phyloP scores from a whole-genome alignment of 2,113 vertebrate genomes.

The Eurystomus gularis region DNA sequence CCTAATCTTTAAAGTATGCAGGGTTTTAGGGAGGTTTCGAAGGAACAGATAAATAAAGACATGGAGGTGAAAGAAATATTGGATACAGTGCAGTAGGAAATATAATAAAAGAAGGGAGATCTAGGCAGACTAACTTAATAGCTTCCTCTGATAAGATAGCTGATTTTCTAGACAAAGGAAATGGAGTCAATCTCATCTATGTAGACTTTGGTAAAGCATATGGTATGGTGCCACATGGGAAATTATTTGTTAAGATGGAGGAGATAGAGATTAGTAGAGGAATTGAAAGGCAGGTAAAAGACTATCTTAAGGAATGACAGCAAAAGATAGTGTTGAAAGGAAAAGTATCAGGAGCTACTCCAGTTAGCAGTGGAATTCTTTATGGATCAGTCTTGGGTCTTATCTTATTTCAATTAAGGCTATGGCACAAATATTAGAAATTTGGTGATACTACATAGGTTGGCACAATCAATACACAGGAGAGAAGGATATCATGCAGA shows the following conservation, averaged over 20 bases:
- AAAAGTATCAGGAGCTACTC: background rate
- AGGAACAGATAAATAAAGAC: background rate
- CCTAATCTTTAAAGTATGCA: background rate
- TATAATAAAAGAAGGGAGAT: background rate
- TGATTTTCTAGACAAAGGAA: conserved; percentile 64
- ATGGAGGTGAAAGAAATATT: background rate
- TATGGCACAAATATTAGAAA: conserved; percentile 17
- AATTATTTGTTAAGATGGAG: conserved; percentile 58
- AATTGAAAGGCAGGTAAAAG: conserved; percentile 55
- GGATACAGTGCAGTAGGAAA: background rate
- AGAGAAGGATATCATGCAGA: conserved; percentile 17
- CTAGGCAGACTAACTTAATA: conserved; percentile 29
- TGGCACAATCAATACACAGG: background rate
- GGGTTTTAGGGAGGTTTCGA: background rate
- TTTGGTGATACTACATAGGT: background rate
- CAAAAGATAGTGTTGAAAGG: conserved; percentile 49
- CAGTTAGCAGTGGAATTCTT: conserved; percentile 33
- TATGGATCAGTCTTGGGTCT: conserved; percentile 16
- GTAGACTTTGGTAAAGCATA: background rate
- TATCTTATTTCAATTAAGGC: conserved; percentile 43
- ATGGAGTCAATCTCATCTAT: conserved; percentile 30
- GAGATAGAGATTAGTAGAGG: conserved; percentile 59
- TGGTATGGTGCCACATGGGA: conserved; percentile 40
- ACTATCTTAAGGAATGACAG: conserved; percentile 5
- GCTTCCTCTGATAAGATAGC: conserved; percentile 47